These are phyloP conservation scores for Leucoptera coffeella DNA, from an alignment of 2,888 invertebrate species.

Conservation along the genomic window DNA sequence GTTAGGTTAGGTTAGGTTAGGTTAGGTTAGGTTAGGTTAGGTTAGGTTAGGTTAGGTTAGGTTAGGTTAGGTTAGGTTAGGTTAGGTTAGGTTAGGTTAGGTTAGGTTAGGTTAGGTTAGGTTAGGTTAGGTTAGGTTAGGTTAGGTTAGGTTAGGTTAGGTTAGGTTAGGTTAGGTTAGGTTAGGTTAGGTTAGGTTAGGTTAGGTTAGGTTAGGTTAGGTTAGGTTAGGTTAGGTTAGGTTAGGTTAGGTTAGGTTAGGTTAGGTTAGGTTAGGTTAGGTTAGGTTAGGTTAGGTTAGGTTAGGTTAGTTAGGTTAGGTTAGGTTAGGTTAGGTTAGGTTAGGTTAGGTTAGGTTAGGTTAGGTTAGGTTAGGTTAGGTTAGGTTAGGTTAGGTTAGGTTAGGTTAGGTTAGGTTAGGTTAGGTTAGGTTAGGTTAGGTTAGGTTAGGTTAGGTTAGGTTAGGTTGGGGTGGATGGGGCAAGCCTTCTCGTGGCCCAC, in stretches of 20 bases:
- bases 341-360: too few species aligned
- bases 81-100: slow-evolving; percentile 8
- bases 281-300: slow-evolving; percentile 5
- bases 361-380: too few species aligned
- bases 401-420: too few species aligned
- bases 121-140: slow-evolving; percentile 7
- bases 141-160: slow-evolving; percentile 11
- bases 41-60: slow-evolving; percentile 7
- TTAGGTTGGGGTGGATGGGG: too few species aligned
- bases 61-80: slow-evolving; percentile 5
- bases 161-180: slow-evolving; percentile 10
- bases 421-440: too few species aligned
- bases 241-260: slow-evolving; percentile 4
- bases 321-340: slow-evolving; percentile 6
- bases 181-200: slow-evolving; percentile 12
- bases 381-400: too few species aligned
- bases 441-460: too few species aligned
- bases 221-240: slow-evolving; percentile 7
- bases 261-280: slow-evolving; percentile 4
- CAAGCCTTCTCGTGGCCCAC: too few species aligned
- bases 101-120: slow-evolving; percentile 9
- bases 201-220: slow-evolving; percentile 10
- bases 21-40: slow-evolving; percentile 10
- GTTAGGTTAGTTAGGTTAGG: slow-evolving; percentile 5
- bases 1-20: slow-evolving; percentile 9